phyloP scores from a whole-genome alignment of 2,113 vertebrate genomes.

The Sula dactylatra region DNA sequence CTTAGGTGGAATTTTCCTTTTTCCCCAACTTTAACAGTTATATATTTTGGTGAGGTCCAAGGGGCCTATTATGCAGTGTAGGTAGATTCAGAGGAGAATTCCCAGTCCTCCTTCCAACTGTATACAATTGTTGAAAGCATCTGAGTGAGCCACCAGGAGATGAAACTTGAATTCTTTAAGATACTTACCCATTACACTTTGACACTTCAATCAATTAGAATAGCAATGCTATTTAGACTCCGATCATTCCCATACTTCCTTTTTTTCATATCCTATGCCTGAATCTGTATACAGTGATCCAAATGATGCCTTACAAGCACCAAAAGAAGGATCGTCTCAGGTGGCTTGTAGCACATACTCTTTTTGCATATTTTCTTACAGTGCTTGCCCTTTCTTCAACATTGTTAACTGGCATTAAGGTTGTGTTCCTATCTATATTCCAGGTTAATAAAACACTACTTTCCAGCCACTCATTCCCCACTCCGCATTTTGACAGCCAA shows the following conservation, averaged over 20 bases:
- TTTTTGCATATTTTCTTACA: background rate
- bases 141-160: background rate
- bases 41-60: slow-evolving; percentile 17
- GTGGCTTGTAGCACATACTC: background rate
- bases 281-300: background rate
- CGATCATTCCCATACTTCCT: background rate
- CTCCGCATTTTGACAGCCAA: background rate
- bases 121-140: background rate
- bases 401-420: background rate
- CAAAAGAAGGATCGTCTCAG: background rate
- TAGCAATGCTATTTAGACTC: background rate
- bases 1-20: background rate
- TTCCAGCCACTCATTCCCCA: background rate
- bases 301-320: background rate
- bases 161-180: background rate
- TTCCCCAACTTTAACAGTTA: background rate
- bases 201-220: background rate
- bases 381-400: background rate
- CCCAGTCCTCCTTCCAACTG: background rate
- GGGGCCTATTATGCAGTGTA: background rate
- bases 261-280: background rate
- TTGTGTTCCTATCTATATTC: background rate
- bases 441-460: background rate
- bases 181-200: background rate
- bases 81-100: background rate